Conservation (phyloP, 2,113 vertebrate genomes). For the Megaceryle torquata region DNA sequence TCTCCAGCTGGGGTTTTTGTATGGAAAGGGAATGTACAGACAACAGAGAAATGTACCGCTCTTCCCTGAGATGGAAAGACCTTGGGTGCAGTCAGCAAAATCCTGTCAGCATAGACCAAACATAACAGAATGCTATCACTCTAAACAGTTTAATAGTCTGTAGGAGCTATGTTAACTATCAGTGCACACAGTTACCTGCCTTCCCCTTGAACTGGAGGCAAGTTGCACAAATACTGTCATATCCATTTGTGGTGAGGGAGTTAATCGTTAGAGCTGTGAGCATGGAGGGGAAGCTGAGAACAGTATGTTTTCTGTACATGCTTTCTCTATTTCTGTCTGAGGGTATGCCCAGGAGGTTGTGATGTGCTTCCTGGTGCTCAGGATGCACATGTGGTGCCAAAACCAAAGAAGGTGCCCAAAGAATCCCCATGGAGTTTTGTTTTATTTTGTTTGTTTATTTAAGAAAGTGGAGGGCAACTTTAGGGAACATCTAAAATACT, state of each 20-base stretch:
- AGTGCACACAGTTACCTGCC: neutral
- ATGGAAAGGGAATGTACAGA: neutral
- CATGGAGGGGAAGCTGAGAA: neutral
- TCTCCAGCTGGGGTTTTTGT: neutral
- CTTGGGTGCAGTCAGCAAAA: neutral
- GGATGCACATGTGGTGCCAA: neutral
- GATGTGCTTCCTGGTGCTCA: neutral
- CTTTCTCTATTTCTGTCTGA: neutral
- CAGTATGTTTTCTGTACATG: accelerated
- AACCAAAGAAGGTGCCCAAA: neutral
- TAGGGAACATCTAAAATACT: neutral
- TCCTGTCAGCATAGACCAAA: neutral
- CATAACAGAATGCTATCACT: accelerated
- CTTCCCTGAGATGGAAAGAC: neutral
- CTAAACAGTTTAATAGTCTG: accelerated
- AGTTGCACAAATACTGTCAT: neutral
- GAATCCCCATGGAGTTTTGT: neutral
- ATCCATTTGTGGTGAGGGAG: neutral
- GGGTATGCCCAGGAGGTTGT: accelerated
- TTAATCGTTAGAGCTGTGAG: neutral
- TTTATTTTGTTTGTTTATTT: neutral
- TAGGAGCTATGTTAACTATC: neutral
- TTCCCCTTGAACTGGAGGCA: neutral
- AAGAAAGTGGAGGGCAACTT: neutral
- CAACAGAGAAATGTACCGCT: neutral